Conservation (phyloP, 1,140 invertebrate species). For the Camponotus pennsylvanicus region DNA sequence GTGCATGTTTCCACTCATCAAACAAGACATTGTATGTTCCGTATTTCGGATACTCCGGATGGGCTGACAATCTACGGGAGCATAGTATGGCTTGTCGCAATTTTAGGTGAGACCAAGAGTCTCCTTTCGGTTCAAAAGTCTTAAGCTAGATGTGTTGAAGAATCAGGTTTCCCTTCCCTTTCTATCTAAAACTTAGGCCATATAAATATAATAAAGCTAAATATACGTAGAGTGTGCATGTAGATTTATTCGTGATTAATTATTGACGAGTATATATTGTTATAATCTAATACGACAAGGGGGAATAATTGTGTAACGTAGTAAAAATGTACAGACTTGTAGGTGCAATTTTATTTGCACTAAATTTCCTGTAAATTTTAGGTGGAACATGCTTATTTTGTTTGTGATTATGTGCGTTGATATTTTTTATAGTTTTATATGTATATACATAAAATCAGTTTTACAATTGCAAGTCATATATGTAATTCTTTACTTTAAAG, state of each 20-base stretch:
- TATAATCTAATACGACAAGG: background rate
- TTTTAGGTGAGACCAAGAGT: conserved; percentile 81
- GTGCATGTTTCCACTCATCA: conserved; percentile 79
- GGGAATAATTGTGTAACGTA: background rate
- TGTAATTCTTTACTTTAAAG: background rate
- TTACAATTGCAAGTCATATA: too few relatives aligned
- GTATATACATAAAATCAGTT: too few relatives aligned
- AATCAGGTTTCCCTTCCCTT: background rate
- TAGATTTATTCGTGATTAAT: conserved; percentile 1
- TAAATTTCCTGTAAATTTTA: conserved; percentile 10
- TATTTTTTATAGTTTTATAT: conserved; percentile 1
- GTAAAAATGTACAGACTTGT: background rate
- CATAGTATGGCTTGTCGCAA: conserved; percentile 77
- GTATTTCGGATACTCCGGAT: conserved; percentile 80
- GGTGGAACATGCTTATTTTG: conserved; percentile 12
- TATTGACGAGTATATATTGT: background rate
- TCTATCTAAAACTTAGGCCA: conserved; percentile 10
- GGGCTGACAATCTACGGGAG: conserved; percentile 77
- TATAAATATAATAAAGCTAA: conserved; percentile 15
- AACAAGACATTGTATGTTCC: conserved; percentile 82
- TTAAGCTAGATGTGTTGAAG: conserved; percentile 36
- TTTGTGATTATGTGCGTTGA: background rate
- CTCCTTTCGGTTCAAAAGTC: conserved; percentile 71
- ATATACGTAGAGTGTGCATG: background rate
- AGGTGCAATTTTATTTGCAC: background rate